phyloP scores from a whole-genome alignment of 2,888 invertebrate species.

The Argyresthia albistria region DNA sequence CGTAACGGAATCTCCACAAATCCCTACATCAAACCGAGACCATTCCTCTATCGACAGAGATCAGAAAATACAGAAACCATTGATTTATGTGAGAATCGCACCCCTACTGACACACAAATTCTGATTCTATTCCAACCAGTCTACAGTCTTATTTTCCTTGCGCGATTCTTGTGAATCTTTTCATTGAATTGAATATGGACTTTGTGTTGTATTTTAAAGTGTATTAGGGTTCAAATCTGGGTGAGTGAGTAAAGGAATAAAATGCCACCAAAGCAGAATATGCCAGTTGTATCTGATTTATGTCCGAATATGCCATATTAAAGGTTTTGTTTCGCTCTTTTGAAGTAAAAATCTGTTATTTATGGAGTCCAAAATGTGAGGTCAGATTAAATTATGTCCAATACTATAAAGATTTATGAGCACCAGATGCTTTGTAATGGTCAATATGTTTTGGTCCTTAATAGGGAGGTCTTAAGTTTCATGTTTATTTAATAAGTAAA shows the following conservation, averaged over 20 bases:
- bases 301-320: conserved; percentile 63
- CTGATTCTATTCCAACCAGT: conserved; percentile 13
- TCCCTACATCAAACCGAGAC: conserved; percentile 32
- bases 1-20: not conserved
- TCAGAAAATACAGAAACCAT: conserved; percentile 24
- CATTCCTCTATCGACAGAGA: conserved; percentile 26
- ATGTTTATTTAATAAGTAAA: not conserved
- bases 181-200: not conserved
- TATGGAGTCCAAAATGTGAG: conserved; percentile 64
- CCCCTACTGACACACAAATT: conserved; percentile 10
- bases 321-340: conserved; percentile 60
- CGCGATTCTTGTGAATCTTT: not conserved
- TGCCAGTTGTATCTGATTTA: conserved; percentile 67
- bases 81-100: conserved; percentile 49
- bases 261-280: conserved; percentile 62
- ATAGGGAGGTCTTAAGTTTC: not conserved
- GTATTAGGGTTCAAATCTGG: conserved; percentile 1
- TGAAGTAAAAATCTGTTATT: conserved; percentile 68
- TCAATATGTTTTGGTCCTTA: not conserved
- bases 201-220: conserved; percentile 1
- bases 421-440: conserved; percentile 26
- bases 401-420: conserved; percentile 59
- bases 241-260: conserved; percentile 9
- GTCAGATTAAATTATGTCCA: conserved; percentile 67
- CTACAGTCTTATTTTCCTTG: conserved; percentile 11